These are phyloP conservation scores for Rhopalosiphum padi DNA, from an alignment of 1,140 invertebrate species.

Conservation along the genomic window DNA sequence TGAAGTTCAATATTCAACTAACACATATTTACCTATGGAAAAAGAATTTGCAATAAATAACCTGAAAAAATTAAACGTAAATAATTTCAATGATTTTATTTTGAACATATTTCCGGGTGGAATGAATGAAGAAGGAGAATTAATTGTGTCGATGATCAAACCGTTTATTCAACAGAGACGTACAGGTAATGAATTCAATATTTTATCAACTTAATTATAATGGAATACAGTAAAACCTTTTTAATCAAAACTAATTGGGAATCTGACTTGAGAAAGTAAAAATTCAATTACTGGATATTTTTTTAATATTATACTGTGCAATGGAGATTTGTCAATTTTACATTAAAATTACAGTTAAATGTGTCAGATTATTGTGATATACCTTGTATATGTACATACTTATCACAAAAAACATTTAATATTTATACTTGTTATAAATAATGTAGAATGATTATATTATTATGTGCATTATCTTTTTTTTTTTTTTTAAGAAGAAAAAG, in stretches of 20 bases:
- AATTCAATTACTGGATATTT: not conserved
- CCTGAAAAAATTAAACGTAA: not conserved
- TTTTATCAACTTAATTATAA: not conserved
- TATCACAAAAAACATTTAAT: no score
- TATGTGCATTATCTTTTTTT: no score
- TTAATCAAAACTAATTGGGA: not conserved
- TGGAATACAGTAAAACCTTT: not conserved
- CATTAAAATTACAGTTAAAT: no score
- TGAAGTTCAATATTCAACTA: conserved; percentile 4
- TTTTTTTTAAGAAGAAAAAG: no score
- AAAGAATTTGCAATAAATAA: conserved; percentile 18
- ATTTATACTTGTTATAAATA: no score
- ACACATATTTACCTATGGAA: conserved; percentile 38
- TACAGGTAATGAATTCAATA: not conserved
- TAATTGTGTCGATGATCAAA: conserved; percentile 14
- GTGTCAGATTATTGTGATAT: no score
- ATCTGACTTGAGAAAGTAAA: not conserved
- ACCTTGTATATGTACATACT: no score
- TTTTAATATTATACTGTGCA: not conserved
- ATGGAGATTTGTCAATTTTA: no score
- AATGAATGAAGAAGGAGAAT: not conserved
- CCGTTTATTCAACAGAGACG: conserved; percentile 33
- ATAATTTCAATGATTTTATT: conserved; percentile 45
- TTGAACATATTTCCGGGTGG: conserved; percentile 38
- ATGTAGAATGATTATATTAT: no score